These are phyloP conservation scores for Morone chrysops DNA, from an alignment of 2,113 vertebrate species.

Conservation along the genomic window DNA sequence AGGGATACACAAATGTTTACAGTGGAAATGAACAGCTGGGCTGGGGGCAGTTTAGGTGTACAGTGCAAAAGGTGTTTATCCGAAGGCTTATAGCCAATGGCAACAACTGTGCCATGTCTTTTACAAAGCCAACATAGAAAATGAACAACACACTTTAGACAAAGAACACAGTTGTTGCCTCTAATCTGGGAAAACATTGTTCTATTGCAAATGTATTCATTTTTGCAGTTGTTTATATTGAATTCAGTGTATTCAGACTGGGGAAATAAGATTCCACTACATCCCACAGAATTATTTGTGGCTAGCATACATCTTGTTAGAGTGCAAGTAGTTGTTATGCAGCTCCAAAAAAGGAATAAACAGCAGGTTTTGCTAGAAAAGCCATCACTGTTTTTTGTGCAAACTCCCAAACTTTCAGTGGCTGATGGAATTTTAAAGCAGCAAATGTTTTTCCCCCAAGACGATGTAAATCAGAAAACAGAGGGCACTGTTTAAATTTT, in stretches of 20 bases:
- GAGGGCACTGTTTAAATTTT: conserved; percentile 40
- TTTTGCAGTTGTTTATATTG: not conserved
- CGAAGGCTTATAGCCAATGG: conserved; percentile 21
- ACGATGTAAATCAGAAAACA: conserved; percentile 30
- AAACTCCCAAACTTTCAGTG: conserved; percentile 17
- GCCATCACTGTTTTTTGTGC: conserved; percentile 25
- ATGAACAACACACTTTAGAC: not conserved
- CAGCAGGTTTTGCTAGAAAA: conserved; percentile 32
- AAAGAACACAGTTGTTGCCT: conserved; percentile 4
- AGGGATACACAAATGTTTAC: conserved; percentile 57
- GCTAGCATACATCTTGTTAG: conserved; percentile 16
- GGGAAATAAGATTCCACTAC: not conserved
- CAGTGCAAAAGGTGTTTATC: conserved; percentile 44
- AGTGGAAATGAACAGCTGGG: conserved; percentile 53
- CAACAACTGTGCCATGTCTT: conserved; percentile 21
- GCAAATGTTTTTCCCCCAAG: not conserved
- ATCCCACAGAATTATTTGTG: conserved; percentile 11
- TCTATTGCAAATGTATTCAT: not conserved
- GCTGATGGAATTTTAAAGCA: conserved; percentile 49
- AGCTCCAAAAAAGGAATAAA: conserved; percentile 1
- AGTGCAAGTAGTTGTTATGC: not conserved
- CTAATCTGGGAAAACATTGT: conserved; percentile 6
- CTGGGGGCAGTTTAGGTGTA: conserved; percentile 26
- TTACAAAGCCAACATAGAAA: not conserved
- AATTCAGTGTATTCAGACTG: not conserved